Conservation (phyloP, 2,113 vertebrate species). For the Apaloderma vittatum region DNA sequence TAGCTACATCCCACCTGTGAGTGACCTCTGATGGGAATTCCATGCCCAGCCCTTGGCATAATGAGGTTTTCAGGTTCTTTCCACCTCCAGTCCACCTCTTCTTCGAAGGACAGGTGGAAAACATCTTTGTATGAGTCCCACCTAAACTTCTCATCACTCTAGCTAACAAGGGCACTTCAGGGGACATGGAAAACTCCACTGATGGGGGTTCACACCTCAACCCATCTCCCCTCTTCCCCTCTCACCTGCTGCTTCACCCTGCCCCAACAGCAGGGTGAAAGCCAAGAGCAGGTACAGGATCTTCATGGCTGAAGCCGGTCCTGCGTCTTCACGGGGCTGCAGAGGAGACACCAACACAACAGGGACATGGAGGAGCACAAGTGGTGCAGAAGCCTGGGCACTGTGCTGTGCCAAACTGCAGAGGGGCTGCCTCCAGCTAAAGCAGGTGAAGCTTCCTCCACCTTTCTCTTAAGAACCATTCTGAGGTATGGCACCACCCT, state of each 20-base stretch:
- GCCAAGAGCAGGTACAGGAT: conserved; percentile 40
- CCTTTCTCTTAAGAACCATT: not conserved
- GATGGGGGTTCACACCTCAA: not conserved
- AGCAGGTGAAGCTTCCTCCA: not conserved
- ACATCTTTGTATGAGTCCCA: fast-evolving
- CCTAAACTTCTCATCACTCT: not conserved
- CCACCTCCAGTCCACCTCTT: not conserved
- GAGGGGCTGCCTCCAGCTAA: not conserved
- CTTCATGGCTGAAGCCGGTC: not conserved
- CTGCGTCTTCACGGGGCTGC: fast-evolving
- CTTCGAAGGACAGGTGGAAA: not conserved
- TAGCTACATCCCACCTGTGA: not conserved
- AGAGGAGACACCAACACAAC: not conserved
- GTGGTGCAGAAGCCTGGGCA: not conserved
- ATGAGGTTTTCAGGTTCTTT: not conserved
- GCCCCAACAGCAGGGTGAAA: not conserved
- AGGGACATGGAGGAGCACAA: not conserved
- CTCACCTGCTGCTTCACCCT: conserved; percentile 2
- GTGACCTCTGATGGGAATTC: not conserved
- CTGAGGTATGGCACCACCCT: not conserved
- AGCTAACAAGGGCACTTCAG: fast-evolving
- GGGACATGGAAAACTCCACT: no score
- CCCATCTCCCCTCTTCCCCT: fast-evolving
- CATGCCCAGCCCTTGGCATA: not conserved
- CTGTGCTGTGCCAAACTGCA: not conserved